phyloP scores from a whole-genome alignment of 2,888 invertebrate genomes.

The Hololepta plana region DNA sequence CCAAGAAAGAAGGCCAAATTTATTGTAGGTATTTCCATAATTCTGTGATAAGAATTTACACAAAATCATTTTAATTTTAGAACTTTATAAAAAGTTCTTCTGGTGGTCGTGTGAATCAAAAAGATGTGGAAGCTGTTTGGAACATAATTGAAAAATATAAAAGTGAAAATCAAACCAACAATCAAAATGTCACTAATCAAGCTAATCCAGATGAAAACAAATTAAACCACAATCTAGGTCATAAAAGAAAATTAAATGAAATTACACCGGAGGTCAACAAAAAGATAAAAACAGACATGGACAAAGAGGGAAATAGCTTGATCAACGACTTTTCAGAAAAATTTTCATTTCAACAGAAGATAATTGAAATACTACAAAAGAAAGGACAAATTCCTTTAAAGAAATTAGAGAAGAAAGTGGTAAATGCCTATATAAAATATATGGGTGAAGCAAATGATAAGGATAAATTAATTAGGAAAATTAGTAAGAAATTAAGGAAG shows the following conservation, averaged over 20 bases:
- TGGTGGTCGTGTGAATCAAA: conserved; percentile 35
- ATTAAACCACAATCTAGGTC: conserved; percentile 1
- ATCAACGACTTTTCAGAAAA: conserved; percentile 4
- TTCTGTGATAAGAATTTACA: conserved; percentile 4
- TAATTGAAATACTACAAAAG: conserved; percentile 17
- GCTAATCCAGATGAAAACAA: conserved; percentile 12
- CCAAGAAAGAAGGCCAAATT: conserved; percentile 77
- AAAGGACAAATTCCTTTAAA: conserved; percentile 46
- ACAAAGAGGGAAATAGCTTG: conserved; percentile 12
- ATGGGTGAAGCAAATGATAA: conserved; percentile 28
- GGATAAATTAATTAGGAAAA: conserved; percentile 49
- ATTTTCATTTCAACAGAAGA: conserved; percentile 10
- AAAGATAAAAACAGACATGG: not conserved
- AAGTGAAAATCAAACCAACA: conserved; percentile 8
- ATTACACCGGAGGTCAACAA: conserved; percentile 2
- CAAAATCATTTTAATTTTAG: conserved; percentile 13
- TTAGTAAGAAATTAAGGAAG: conserved; percentile 53
- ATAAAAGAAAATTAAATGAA: conserved; percentile 4
- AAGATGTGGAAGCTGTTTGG: conserved; percentile 50
- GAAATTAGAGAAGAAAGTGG: conserved; percentile 58
- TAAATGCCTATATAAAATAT: conserved; percentile 39
- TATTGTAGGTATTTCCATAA: conserved; percentile 22
- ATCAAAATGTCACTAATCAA: conserved; percentile 12
- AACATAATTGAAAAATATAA: conserved; percentile 27
- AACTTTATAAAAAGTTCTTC: conserved; percentile 51